Base-by-base conservation (phyloP, 1,140 invertebrate species). In the Halesus radiatus region DNA sequence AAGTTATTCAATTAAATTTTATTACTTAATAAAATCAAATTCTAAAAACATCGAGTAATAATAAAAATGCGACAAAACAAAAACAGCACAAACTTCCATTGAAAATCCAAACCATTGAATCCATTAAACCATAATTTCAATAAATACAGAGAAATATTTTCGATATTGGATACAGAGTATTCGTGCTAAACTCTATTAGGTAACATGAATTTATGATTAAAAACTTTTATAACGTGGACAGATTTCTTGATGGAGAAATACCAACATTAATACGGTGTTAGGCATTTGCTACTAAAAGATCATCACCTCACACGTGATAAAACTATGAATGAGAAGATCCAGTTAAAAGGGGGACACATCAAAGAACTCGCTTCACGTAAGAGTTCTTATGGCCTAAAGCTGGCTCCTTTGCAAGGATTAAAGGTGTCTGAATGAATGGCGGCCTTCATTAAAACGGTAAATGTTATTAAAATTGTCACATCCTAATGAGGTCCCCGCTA, bases 381-480 rank as follows among this genome's bases (percentile, higher is more conserved):
- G 56, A 60, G 56, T 20, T 60, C n/a, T 13, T 10, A 8, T 13
- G 7, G 26, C 5, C 2, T 29, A n/a, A n/a, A n/a, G n/a, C n/a
- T n/a, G n/a, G 56, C 56, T 60, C 23, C 56, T 60, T 18, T 60
- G 56, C 2, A 23, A 15, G 56, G 7, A 60, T 23, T 23, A 60
- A 68, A 68, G 29, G 29, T 68, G 64, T 16, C 32, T 37, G 18
- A 68, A 68, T 37, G 64, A 32, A 68, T 32, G 18, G 29, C 16
- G 29, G 18, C 18, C 32, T 68, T 68, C 64, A 50, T 68, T 68
- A 68, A 68, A 68, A 68, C n/a, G 32, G 29, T 8, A 37, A 68
- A 68, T 16, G 64, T n/a, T 20, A 37, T 68, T 68, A 45, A 68
- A 68, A 68, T 16, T 68, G 64, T 37, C 29, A 22, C 58, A 60